Conservation (phyloP, 1,140 invertebrate genomes). For the Daktulosphaira vitifoliae region DNA sequence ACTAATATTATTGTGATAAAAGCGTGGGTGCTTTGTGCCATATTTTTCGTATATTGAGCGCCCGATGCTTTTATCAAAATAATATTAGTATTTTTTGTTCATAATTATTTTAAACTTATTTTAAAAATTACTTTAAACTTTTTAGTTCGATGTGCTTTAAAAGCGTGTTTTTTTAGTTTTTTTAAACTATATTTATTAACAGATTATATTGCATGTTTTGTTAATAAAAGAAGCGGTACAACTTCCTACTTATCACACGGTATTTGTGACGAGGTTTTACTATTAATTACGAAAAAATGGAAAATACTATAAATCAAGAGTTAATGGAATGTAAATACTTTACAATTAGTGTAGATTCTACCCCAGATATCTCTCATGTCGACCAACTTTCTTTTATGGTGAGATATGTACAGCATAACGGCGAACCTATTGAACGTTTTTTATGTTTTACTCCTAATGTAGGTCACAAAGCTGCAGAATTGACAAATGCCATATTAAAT, state of each 20-base stretch:
- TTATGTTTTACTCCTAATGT: slow-evolving; percentile 30
- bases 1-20: too few relatives aligned
- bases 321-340: slow-evolving; percentile 43
- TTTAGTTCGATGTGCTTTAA: too few relatives aligned
- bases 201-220: slow-evolving; percentile 33
- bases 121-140: too few relatives aligned
- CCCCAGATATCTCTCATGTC: slow-evolving; percentile 41
- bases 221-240: slow-evolving; percentile 36
- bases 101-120: too few relatives aligned
- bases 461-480: slow-evolving; percentile 32
- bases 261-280: slow-evolving; percentile 41
- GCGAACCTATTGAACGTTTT: slow-evolving; percentile 34
- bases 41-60: too few relatives aligned
- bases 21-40: too few relatives aligned
- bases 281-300: slow-evolving; percentile 41
- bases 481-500: slow-evolving; percentile 28
- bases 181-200: too few relatives aligned
- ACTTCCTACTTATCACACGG: slow-evolving; percentile 34
- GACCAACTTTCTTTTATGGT: slow-evolving; percentile 42
- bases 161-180: too few relatives aligned
- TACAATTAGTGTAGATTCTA: slow-evolving; percentile 44
- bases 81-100: too few relatives aligned
- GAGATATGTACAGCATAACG: slow-evolving; percentile 39
- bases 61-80: too few relatives aligned
- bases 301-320: slow-evolving; percentile 40